These are phyloP conservation scores for Lapara coniferarum DNA, from an alignment of 2,888 invertebrate species.

Conservation along the genomic window DNA sequence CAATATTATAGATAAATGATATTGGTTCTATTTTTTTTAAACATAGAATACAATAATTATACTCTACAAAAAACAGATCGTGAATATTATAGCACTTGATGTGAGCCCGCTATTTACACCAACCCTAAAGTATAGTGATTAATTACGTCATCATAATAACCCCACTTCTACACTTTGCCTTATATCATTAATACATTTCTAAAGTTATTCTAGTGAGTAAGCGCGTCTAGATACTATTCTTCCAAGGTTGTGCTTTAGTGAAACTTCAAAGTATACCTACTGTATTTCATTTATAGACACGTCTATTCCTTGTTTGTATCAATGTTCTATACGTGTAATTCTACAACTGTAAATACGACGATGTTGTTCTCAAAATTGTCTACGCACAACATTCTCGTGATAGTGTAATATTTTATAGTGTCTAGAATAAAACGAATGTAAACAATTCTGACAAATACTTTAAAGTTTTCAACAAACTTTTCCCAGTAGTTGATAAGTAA, in stretches of 20 bases:
- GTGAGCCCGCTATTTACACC: slow-evolving; percentile 11
- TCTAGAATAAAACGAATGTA: slow-evolving; percentile 50
- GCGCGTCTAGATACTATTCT: slow-evolving; percentile 81
- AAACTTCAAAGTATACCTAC: slow-evolving; percentile 68
- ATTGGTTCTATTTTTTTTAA: not conserved
- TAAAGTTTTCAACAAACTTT: slow-evolving; percentile 37
- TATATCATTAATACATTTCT: slow-evolving; percentile 73
- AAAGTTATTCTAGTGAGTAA: slow-evolving; percentile 77
- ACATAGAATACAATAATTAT: not conserved
- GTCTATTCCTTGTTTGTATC: slow-evolving; percentile 39
- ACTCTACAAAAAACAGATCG: not conserved
- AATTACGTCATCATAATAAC: slow-evolving; percentile 61
- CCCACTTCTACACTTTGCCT: slow-evolving; percentile 82
- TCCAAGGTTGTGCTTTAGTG: slow-evolving; percentile 84
- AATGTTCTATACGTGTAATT: slow-evolving; percentile 30
- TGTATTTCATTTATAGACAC: slow-evolving; percentile 52
- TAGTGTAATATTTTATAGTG: slow-evolving; percentile 61
- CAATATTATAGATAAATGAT: slow-evolving; percentile 9
- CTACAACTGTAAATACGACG: slow-evolving; percentile 63
- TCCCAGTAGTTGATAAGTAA: slow-evolving; percentile 33
- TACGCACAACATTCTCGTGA: slow-evolving; percentile 80
- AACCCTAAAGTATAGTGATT: slow-evolving; percentile 5
- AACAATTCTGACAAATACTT: slow-evolving; percentile 50
- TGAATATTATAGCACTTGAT: not conserved
- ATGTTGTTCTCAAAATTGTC: slow-evolving; percentile 66